phyloP scores from a whole-genome alignment of 2,888 invertebrate genomes.

The Ceramica pisi region DNA sequence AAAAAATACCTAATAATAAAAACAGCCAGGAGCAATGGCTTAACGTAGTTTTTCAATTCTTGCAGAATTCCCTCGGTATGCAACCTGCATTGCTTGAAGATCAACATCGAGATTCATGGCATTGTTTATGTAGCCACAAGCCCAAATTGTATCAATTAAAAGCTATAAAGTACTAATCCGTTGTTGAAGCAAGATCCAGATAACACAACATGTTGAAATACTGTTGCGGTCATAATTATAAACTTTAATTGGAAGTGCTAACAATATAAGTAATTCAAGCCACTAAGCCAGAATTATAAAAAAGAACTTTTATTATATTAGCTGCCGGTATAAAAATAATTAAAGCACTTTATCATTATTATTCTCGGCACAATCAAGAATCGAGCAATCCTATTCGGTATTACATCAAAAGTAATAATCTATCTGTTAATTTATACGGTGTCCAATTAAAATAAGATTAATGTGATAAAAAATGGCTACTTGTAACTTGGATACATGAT shows the following conservation, averaged over 20 bases:
- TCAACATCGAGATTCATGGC: no score
- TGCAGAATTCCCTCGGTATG: no score
- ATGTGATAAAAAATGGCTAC: slow-evolving; percentile 60
- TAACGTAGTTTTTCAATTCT: no score
- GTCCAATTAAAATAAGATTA: slow-evolving; percentile 66
- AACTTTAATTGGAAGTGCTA: slow-evolving; percentile 47
- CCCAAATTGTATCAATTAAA: not conserved
- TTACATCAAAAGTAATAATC: slow-evolving; percentile 58
- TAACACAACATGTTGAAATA: slow-evolving; percentile 28
- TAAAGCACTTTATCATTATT: slow-evolving; percentile 51
- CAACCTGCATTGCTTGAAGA: not conserved
- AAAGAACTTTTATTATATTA: slow-evolving; percentile 43
- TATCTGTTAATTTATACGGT: slow-evolving; percentile 55
- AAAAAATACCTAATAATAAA: no score
- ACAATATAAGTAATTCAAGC: slow-evolving; percentile 40
- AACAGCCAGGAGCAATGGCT: no score
- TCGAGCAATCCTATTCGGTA: slow-evolving; percentile 48
- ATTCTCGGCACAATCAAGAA: slow-evolving; percentile 48
- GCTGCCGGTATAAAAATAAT: slow-evolving; percentile 48
- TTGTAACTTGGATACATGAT: slow-evolving; percentile 59
- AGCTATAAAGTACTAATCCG: not conserved
- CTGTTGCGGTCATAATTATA: slow-evolving; percentile 21
- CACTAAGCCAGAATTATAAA: slow-evolving; percentile 29
- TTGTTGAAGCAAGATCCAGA: slow-evolving; percentile 9
- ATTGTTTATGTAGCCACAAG: not conserved